Evolutionary conservation across 2,888 invertebrate genomes (phyloP), one percentile per base, ranked within the genome.

Genomic region (Sipunculus nudus): DNA sequence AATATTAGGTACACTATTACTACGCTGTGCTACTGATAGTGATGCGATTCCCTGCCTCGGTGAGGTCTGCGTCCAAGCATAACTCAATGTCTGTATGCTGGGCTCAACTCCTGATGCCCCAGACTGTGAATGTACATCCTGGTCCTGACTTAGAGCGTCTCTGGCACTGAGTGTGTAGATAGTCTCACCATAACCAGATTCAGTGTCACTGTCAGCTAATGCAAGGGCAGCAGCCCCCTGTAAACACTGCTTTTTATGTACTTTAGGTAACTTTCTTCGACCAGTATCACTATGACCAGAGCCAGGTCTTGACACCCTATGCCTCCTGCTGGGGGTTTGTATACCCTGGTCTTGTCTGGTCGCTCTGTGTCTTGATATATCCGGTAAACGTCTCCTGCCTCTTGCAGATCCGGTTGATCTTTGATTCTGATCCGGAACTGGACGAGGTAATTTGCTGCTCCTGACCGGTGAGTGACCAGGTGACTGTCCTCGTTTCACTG

Each of bases 131-230:
- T n/a, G n/a, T n/a, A n/a, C n/a, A n/a, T n/a, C n/a, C 47, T 47
- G 8, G 21, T 10, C 6, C 21, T 40, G 32, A 54, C 54, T 6
- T 40, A 31, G 4, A 41, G 19, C 2, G 19, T 29, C 23, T 46
- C 47, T 31, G 31, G 40, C 10, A 43, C 54, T 54, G n/a, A 38
- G n/a, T 16, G 45, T 38, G 16, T n/a, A 23, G 19, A 54, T 10
- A 2, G 54, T 43, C 31, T 54, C 62, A 19, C 43, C 62, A 40
- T 53, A 58, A 5, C 62, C 62, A n/a, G 62, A 62, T 23, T 62
- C 62, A 21, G 8, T 28, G 40, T 62, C 62, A 21, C 53, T 53
- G n/a, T 62, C 60, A 10, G 28, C n/a, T 21, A 10, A 16, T 26
- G 16, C 43, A 43, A 25, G 23, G 25, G 43, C 43, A 43, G 10